A percentile compares a stretch with the other conserved stretches of the same genome.
Evolutionary conservation across 2,888 invertebrate species (phyloP).

Genomic region (Conomelus anceps): DNA sequence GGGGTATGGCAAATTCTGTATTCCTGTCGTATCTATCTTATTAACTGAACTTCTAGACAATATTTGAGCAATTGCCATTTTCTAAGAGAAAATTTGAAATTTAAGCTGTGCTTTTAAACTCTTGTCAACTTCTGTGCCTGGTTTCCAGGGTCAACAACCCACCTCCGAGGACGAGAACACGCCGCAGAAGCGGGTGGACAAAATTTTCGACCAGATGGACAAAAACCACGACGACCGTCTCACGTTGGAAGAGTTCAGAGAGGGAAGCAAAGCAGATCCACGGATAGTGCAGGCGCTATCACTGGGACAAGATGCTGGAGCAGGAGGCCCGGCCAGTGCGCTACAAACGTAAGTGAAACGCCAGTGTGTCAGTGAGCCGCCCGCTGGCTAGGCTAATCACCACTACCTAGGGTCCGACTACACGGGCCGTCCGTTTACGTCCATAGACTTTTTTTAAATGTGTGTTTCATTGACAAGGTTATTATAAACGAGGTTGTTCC

Average conservation of each 20-base stretch:
- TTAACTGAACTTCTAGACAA: too few relatives aligned
- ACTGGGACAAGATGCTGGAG: conserved; percentile 52
- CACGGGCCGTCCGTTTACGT: too few relatives aligned
- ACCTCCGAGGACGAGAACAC: conserved; percentile 85
- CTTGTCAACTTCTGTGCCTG: background rate
- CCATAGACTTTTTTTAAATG: too few relatives aligned
- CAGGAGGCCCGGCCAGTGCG: background rate
- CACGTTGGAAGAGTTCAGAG: conserved; percentile 92
- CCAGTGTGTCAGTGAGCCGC: too few relatives aligned
- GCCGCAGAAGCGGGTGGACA: conserved; percentile 92
- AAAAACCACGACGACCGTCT: conserved; percentile 96
- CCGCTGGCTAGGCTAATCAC: too few relatives aligned
- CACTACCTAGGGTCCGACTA: too few relatives aligned
- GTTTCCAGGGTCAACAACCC: conserved; percentile 75
- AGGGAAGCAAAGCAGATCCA: conserved; percentile 97
- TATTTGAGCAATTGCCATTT: too few relatives aligned
- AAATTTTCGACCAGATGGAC: conserved; percentile 98
- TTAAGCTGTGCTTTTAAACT: background rate
- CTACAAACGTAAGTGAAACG: conserved; percentile 11
- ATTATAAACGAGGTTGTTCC: too few relatives aligned
- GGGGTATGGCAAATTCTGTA: too few relatives aligned
- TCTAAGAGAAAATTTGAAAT: too few relatives aligned
- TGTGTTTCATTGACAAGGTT: too few relatives aligned
- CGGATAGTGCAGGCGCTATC: conserved; percentile 94
- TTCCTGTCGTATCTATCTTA: too few relatives aligned